phyloP scores from a whole-genome alignment of 2,113 vertebrate genomes.

The Symphodus melops region DNA sequence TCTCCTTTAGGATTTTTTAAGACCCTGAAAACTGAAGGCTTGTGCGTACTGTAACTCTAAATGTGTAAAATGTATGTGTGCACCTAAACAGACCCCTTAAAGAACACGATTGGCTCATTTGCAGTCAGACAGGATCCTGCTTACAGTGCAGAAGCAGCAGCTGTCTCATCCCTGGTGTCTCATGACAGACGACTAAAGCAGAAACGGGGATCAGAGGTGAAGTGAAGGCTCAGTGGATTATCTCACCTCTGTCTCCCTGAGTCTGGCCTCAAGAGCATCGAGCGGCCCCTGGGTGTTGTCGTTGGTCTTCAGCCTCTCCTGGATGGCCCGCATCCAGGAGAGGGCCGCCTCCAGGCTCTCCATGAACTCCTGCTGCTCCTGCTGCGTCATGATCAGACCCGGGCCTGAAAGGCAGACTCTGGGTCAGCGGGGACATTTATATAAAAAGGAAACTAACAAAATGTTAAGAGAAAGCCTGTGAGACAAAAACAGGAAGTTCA shows the following conservation, averaged over 20 bases:
- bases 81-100: background rate
- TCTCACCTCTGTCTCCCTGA: slow-evolving; percentile 92
- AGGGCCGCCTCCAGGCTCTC: slow-evolving; percentile 86
- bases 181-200: background rate
- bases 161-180: background rate
- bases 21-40: background rate
- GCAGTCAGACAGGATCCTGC: background rate
- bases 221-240: background rate
- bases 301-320: slow-evolving; percentile 87
- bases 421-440: background rate
- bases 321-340: slow-evolving; percentile 90
- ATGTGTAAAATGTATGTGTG: too few relatives aligned
- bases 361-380: slow-evolving; percentile 89
- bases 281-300: slow-evolving; percentile 94
- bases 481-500: background rate
- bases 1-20: background rate
- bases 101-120: background rate
- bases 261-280: slow-evolving; percentile 89
- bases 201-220: slow-evolving; percentile 1
- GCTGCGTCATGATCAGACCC: slow-evolving; percentile 87
- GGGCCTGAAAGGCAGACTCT: slow-evolving; percentile 4
- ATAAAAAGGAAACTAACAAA: background rate
- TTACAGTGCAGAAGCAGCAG: background rate
- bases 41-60: too few relatives aligned
- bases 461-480: background rate